Percentiles rank a stretch among this genome's conserved stretches.
These are phyloP conservation scores for Phenganax stokvisi DNA, from an alignment of 92 coral and sea anemone species.

Conservation along the genomic window DNA sequence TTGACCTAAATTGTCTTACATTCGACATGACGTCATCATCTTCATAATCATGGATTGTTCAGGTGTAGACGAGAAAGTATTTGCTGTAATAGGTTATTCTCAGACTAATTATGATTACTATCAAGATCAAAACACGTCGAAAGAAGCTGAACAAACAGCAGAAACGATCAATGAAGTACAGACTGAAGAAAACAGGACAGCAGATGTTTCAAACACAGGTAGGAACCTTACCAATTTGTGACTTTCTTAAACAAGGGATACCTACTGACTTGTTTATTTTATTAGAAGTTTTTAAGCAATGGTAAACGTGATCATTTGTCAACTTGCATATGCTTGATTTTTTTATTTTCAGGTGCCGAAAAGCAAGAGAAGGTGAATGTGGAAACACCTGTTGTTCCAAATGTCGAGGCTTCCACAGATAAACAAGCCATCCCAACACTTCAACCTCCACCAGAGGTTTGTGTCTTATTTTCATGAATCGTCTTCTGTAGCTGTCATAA, in stretches of 20 bases:
- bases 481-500: background rate
- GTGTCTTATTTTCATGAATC: background rate
- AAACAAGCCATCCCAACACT: conserved; percentile 23
- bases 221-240: background rate
- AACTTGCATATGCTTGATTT: background rate
- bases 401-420: background rate
- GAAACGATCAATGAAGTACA: conserved; percentile 17
- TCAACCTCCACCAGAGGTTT: conserved; percentile 35
- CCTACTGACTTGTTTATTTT: background rate
- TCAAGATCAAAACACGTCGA: conserved; percentile 46
- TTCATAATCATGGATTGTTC: too few species aligned
- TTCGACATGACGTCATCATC: too few species aligned
- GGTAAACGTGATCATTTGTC: background rate
- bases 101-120: conserved; percentile 59
- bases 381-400: background rate
- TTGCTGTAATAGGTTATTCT: background rate
- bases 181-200: background rate
- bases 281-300: background rate
- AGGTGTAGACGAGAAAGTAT: too few species aligned
- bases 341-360: conserved; percentile 15
- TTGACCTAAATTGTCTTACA: too few species aligned
- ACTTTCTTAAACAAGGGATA: background rate
- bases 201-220: background rate
- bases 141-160: conserved; percentile 9
- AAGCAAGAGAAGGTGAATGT: background rate